Evolutionary conservation across 2,113 vertebrate species (phyloP).

Genomic region (Vombatus ursinus): DNA sequence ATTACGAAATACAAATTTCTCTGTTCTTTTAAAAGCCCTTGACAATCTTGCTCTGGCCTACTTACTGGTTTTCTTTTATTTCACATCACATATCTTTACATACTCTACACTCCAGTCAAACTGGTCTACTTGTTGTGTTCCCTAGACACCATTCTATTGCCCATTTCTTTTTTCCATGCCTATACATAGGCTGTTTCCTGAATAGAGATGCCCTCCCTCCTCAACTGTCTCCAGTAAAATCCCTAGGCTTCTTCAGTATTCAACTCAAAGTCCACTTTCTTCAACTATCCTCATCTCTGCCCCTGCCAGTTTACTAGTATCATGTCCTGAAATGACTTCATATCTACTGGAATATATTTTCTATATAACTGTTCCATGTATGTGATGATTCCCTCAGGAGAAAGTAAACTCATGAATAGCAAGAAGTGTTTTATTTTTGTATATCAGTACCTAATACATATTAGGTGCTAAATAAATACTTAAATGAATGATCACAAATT

Average conservation of each 20-base stretch:
- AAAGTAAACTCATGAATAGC: neutral
- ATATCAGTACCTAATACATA: too few relatives aligned
- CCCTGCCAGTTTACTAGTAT: neutral
- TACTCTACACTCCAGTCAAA: neutral
- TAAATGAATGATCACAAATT: neutral
- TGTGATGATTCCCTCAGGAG: neutral
- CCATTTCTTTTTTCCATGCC: neutral
- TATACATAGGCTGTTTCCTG: neutral
- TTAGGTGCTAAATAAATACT: neutral
- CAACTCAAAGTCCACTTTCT: neutral
- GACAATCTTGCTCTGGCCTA: neutral
- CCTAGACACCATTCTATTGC: neutral
- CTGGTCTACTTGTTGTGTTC: neutral
- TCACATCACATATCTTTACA: neutral
- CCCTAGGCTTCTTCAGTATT: too few relatives aligned
- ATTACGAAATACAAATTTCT: neutral
- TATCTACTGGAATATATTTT: neutral
- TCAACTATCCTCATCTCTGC: neutral
- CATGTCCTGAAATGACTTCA: neutral
- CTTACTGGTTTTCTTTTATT: neutral
- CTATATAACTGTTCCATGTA: neutral
- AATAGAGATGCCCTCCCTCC: neutral
- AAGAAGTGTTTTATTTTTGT: neutral
- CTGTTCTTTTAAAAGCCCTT: neutral
- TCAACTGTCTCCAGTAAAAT: neutral